Percentiles rank a stretch among this genome's conserved stretches.
phyloP scores from a whole-genome alignment of 2,113 vertebrate species.

The Corapipo altera region DNA sequence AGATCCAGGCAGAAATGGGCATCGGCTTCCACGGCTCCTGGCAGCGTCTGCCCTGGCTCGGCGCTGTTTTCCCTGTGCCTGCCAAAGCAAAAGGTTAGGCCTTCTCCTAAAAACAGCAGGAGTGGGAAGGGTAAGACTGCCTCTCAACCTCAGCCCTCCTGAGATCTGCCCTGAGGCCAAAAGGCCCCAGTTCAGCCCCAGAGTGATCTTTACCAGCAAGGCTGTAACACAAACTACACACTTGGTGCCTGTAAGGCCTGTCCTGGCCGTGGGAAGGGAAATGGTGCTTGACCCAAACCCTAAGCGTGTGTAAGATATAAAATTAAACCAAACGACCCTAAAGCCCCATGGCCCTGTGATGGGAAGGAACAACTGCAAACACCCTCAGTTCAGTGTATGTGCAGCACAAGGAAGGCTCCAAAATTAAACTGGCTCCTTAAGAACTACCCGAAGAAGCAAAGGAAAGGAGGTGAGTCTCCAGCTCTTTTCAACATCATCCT shows the following conservation, averaged over 20 bases:
- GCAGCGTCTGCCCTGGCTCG: no score
- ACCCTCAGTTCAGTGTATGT: rapidly evolving
- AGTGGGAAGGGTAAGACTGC: neutral
- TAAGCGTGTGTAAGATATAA: rapidly evolving
- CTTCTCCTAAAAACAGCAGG: neutral
- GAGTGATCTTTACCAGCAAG: neutral
- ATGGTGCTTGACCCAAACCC: neutral
- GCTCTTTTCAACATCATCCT: neutral
- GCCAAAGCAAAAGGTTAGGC: neutral
- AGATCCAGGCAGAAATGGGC: rapidly evolving
- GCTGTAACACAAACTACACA: rapidly evolving
- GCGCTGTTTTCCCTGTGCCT: rapidly evolving
- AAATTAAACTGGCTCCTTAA: neutral
- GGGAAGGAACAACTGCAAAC: neutral
- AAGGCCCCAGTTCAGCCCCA: rapidly evolving
- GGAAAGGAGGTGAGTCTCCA: neutral
- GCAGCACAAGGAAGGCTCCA: neutral
- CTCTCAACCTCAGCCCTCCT: neutral
- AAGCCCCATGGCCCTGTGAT: rapidly evolving
- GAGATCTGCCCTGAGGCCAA: neutral
- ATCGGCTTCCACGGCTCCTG: neutral
- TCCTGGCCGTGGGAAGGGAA: neutral
- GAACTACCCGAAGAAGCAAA: neutral
- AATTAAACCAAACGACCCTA: neutral
- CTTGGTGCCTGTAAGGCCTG: neutral